Percentiles rank a stretch among this genome's conserved stretches.
Evolutionary conservation across 2,797 vertebrate genomes (phyloP).

Genomic region (Vipera latastei): DNA sequence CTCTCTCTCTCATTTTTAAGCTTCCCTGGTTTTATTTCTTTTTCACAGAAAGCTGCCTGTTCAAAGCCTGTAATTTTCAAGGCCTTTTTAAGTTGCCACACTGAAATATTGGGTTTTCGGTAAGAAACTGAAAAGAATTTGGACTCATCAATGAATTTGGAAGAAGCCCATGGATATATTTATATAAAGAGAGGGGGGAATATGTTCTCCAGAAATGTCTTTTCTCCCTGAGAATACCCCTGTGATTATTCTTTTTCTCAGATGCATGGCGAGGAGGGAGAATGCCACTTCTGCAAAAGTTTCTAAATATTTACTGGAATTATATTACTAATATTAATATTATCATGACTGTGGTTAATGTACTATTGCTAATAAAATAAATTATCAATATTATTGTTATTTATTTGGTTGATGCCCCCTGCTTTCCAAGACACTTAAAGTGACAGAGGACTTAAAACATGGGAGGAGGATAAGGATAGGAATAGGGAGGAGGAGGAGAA

Average conservation of each 20-base stretch:
- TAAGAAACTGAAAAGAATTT: not conserved
- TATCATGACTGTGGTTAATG: not conserved
- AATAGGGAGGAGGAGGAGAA: not conserved
- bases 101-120: not conserved
- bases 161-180: not conserved
- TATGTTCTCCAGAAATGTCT: not conserved
- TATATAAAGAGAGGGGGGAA: not conserved
- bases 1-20: not conserved
- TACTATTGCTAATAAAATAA: not conserved
- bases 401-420: not conserved
- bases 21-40: constrained; percentile 57
- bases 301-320: not conserved
- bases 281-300: not conserved
- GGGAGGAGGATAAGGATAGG: not conserved
- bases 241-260: not conserved
- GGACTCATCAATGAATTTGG: not conserved
- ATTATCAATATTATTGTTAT: not conserved
- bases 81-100: constrained; percentile 9
- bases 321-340: not conserved
- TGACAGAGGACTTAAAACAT: not conserved
- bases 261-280: no score
- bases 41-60: not conserved
- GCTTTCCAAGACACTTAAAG: not conserved
- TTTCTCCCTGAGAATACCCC: not conserved
- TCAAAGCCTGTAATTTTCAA: accelerated